Conservation (phyloP, 2,113 vertebrate species). For the Coptodon rendalli region DNA sequence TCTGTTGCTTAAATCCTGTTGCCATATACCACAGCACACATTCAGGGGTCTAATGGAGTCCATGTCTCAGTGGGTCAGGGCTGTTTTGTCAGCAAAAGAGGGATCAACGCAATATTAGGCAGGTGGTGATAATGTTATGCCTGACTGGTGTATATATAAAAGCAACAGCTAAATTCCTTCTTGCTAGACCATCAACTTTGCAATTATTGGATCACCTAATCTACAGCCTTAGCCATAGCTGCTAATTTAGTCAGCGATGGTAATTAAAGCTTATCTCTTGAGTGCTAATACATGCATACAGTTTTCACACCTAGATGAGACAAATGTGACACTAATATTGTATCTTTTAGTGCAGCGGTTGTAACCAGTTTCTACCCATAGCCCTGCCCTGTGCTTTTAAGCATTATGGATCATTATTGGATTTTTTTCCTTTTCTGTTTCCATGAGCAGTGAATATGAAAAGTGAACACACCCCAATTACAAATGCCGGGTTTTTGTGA, state of each 20-base stretch:
- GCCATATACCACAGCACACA: not conserved
- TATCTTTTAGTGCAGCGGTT: not conserved
- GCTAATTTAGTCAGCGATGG: not conserved
- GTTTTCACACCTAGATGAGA: not conserved
- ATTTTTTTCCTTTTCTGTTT: not conserved
- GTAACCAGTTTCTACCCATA: not conserved
- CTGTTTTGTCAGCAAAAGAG: not conserved
- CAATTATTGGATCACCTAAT: not conserved
- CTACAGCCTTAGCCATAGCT: not conserved
- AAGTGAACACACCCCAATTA: fast-evolving
- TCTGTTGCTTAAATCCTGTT: not conserved
- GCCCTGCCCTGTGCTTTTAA: not conserved
- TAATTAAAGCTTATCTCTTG: not conserved
- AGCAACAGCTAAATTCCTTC: not conserved
- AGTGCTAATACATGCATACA: not conserved
- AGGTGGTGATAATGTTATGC: not conserved
- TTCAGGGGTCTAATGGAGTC: not conserved
- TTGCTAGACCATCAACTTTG: not conserved
- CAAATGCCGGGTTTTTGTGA: not conserved
- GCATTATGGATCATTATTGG: not conserved
- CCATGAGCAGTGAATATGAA: not conserved
- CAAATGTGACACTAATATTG: not conserved
- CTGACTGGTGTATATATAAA: not conserved
- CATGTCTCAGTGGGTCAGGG: not conserved
- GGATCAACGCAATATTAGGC: not conserved